Evolutionary conservation across 2,113 vertebrate genomes (phyloP).

Genomic region (Fulica atra): DNA sequence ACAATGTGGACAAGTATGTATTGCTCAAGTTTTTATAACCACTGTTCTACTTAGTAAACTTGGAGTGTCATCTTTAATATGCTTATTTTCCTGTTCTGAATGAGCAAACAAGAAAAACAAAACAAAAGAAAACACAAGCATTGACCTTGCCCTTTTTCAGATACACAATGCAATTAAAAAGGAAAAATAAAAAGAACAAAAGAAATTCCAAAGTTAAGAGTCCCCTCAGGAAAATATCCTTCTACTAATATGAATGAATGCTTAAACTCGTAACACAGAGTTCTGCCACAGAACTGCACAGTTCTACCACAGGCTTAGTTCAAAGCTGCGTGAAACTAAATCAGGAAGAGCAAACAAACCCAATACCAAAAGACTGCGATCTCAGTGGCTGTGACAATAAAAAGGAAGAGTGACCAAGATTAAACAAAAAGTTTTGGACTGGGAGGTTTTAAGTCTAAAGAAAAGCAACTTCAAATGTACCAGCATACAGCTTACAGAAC

Average conservation of each 20-base stretch:
- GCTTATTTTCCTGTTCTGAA: background rate
- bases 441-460: background rate
- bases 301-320: background rate
- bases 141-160: background rate
- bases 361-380: background rate
- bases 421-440: background rate
- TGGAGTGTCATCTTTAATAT: background rate
- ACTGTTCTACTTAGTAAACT: background rate
- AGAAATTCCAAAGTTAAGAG: background rate
- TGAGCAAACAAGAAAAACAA: background rate
- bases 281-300: background rate
- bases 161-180: background rate
- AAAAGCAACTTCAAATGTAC: background rate
- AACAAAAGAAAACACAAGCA: too few relatives aligned
- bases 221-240: background rate
- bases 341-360: background rate
- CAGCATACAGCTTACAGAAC: background rate
- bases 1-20: accelerated
- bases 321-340: background rate
- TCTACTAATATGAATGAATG: background rate
- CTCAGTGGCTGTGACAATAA: background rate
- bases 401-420: background rate
- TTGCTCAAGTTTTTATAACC: background rate
- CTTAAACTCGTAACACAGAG: background rate
- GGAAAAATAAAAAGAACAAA: background rate